phyloP scores from a whole-genome alignment of 2,797 vertebrate species.

The Brachyalestes nurse region DNA sequence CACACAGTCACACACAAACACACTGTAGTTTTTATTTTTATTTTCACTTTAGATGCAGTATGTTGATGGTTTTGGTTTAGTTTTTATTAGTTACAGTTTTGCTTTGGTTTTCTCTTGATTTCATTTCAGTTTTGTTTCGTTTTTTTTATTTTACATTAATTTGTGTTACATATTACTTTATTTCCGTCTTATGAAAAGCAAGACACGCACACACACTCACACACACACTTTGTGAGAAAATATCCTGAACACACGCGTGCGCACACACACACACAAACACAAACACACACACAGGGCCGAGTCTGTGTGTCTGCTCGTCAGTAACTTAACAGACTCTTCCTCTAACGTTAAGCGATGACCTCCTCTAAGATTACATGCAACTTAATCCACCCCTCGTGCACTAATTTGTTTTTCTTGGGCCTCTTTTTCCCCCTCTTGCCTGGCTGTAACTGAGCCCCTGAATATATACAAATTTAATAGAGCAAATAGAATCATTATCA shows the following conservation, averaged over 20 bases:
- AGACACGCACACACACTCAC: no score
- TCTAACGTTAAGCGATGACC: conserved; percentile 71
- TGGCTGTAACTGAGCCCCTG: conserved; percentile 77
- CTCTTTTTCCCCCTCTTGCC: conserved; percentile 64
- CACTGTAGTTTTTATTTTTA: conserved; percentile 32
- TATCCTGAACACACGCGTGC: background rate
- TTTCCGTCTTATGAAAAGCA: no score
- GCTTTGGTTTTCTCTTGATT: no score
- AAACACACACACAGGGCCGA: conserved; percentile 51
- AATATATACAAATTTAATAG: conserved; percentile 84
- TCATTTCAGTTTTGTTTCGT: no score
- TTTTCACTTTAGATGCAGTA: no score
- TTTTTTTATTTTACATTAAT: background rate
- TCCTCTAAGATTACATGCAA: conserved; percentile 82
- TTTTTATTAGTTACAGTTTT: no score
- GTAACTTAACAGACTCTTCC: conserved; percentile 75
- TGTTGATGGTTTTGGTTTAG: no score
- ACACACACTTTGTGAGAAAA: conserved; percentile 10
- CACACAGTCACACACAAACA: conserved; percentile 66
- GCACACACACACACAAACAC: conserved; percentile 45
- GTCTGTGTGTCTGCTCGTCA: conserved; percentile 65
- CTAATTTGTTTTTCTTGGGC: conserved; percentile 82
- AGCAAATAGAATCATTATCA: conserved; percentile 88
- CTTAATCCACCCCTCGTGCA: conserved; percentile 80
- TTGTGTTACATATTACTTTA: no score